Conservation (phyloP, 2,113 vertebrate genomes). For the Epinephelus fuscoguttatus region DNA sequence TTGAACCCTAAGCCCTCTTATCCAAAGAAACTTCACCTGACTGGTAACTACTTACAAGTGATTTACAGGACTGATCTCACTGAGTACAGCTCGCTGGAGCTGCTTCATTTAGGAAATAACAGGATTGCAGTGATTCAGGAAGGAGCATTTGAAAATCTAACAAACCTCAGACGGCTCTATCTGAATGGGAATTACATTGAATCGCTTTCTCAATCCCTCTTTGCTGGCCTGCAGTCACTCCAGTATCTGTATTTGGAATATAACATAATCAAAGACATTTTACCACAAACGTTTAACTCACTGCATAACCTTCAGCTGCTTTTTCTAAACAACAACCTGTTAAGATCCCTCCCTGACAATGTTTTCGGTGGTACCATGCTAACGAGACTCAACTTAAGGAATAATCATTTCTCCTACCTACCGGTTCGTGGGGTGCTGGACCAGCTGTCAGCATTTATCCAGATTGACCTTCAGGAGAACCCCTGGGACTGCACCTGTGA, state of each 20-base stretch:
- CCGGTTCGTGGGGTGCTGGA: conserved; percentile 96
- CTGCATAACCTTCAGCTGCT: conserved; percentile 94
- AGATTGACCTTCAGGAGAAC: conserved; percentile 98
- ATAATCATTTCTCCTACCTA: conserved; percentile 96
- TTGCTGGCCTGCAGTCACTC: conserved; percentile 92
- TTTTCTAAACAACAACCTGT: conserved; percentile 97
- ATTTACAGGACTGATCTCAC: conserved; percentile 91
- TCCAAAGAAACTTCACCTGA: conserved; percentile 98
- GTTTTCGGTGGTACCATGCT: conserved; percentile 95
- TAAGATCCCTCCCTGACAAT: conserved; percentile 92
- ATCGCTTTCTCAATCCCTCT: conserved; percentile 91
- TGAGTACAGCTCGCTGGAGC: conserved; percentile 94
- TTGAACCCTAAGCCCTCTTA: conserved; percentile 94
- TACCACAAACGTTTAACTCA: conserved; percentile 92
- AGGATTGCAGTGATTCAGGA: conserved; percentile 95
- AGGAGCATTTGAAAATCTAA: conserved; percentile 95
- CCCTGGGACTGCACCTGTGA: conserved; percentile 98
- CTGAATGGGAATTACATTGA: conserved; percentile 99
- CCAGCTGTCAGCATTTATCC: conserved; percentile 96
- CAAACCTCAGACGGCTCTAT: conserved; percentile 95
- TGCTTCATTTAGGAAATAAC: conserved; percentile 97
- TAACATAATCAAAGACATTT: conserved; percentile 97
- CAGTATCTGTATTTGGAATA: conserved; percentile 99
- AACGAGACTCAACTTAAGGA: conserved; percentile 95
- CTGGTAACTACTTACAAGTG: conserved; percentile 95